phyloP scores from a whole-genome alignment of 1,140 invertebrate genomes.

The Drosophila tani region DNA sequence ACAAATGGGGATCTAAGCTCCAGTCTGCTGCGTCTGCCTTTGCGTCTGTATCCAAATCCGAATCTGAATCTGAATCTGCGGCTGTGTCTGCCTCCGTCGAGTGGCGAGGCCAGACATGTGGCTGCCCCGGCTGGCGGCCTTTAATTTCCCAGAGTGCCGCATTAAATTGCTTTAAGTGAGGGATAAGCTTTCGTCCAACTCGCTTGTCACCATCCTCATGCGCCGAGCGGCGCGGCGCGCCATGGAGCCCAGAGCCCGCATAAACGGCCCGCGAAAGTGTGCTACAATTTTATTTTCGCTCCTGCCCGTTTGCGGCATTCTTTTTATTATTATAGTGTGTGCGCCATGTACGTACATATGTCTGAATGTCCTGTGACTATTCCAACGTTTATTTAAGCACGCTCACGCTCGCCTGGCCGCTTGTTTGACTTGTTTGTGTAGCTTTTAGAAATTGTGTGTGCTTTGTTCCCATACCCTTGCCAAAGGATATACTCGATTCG shows the following conservation, averaged over 20 bases:
- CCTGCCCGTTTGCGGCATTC: constrained; percentile 28
- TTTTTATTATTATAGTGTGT: constrained; percentile 44
- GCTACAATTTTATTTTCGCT: constrained; percentile 54
- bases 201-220: constrained; percentile 38
- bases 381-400: constrained; percentile 64
- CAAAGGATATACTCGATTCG: constrained; percentile 11
- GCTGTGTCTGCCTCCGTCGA: constrained; percentile 23
- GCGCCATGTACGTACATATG: constrained; percentile 28
- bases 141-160: constrained; percentile 66
- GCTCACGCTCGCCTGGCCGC: constrained; percentile 54
- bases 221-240: neutral
- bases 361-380: constrained; percentile 47
- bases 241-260: constrained; percentile 9
- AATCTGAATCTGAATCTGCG: constrained; percentile 14
- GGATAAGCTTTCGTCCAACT: constrained; percentile 43
- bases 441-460: constrained; percentile 69
- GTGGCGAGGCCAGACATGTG: constrained; percentile 23
- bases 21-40: constrained; percentile 15
- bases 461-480: constrained; percentile 35
- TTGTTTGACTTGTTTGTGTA: constrained; percentile 45
- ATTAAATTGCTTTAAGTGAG: constrained; percentile 64
- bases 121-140: constrained; percentile 37
- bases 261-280: constrained; percentile 47
- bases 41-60: constrained; percentile 9
- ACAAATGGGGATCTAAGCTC: constrained; percentile 64